Conservation (phyloP, 2,797 vertebrate genomes). For the Oreochromis mossambicus region DNA sequence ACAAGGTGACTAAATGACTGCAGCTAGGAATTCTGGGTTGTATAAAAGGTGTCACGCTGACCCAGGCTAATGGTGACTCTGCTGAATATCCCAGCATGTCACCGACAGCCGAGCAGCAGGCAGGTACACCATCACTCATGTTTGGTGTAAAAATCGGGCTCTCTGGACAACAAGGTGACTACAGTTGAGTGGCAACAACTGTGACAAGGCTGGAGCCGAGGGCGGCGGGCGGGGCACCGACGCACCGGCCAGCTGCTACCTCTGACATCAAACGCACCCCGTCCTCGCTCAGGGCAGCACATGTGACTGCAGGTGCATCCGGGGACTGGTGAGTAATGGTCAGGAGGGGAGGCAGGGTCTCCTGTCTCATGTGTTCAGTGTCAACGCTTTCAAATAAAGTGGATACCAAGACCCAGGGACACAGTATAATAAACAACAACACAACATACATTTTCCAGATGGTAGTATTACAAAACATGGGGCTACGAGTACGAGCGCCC, state of each 20-base stretch:
- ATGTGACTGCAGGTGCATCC: conserved; percentile 35
- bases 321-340: conserved; percentile 38
- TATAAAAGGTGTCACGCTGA: not conserved
- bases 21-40: not conserved
- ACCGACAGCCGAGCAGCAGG: conserved; percentile 10
- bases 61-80: not conserved
- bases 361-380: not conserved
- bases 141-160: not conserved
- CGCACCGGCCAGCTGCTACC: conserved; percentile 22
- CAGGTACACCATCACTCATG: conserved; percentile 26
- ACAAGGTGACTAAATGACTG: not conserved
- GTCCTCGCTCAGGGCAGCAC: conserved; percentile 12
- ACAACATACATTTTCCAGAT: not conserved
- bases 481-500: accelerated
- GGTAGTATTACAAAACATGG: not conserved
- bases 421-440: not conserved
- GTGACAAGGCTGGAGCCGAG: conserved; percentile 26
- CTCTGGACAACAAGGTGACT: conserved; percentile 10
- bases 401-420: not conserved
- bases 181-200: conserved; percentile 14
- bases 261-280: conserved; percentile 4
- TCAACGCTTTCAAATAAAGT: not conserved
- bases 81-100: conserved; percentile 9
- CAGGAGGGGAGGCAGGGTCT: not conserved
- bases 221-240: not conserved